Evolutionary conservation across 2,888 invertebrate species (phyloP), one percentile per base, ranked within the genome.

Genomic region (Dichetophora obliterata): DNA sequence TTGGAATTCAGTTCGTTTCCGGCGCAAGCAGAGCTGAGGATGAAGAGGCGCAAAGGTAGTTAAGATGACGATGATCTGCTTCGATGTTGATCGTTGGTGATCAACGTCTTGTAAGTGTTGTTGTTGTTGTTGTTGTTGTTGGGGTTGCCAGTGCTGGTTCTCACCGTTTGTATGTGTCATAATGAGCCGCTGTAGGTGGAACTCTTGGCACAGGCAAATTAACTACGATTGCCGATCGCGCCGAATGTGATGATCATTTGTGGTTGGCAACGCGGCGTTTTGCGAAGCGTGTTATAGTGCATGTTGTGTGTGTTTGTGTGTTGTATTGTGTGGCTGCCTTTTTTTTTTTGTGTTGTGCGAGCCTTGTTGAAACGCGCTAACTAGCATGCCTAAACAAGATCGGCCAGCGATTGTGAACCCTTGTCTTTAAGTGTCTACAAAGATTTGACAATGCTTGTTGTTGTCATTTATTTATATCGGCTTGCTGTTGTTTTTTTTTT

Each of bases 121-220:
- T 43, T 43, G 43, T 43, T 5, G 37, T 37, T 37, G 48, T 22
- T 71, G 71, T 5, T 34, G 31, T 14, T 54, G 54, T n/a, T 66
- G 71, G 63, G 37, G 61, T n/a, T 63, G 75, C 22, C 37, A 34
- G 57, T 16, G 69, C 34, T 57, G 54, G 74, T 74, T 74, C 65
- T 65, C 74, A 74, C 6, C 65, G 74, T 66, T 31, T 37, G 74
- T 11, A 76, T 76, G 76, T 76, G 76, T 76, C 76, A 76, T 76
- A 76, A 76, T 76, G 76, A 76, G 76, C 71, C 71, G 63, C 76
- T 54, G 76, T 71, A 76, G 76, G 76, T 76, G 76, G 76, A 76
- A 57, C 65, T 74, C 61, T 76, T 76, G 76, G 70, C 65, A 66
- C 72, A 70, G 66, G 77, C 75, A 77, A 77, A 77, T 77, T 75